phyloP scores from a whole-genome alignment of 2,888 invertebrate species.

The Ecliptopera silaceata region DNA sequence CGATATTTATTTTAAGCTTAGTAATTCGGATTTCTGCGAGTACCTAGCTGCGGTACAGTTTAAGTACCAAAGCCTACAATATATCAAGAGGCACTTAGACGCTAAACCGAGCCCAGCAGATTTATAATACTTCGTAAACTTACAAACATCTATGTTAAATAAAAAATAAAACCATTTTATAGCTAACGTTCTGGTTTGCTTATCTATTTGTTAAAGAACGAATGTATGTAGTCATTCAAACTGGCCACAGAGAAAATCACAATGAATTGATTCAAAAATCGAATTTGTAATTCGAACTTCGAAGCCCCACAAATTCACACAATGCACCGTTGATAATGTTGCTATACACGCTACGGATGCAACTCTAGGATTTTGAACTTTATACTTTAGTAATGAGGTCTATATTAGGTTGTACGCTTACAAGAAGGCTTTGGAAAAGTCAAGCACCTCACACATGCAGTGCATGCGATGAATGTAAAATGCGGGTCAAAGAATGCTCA shows the following conservation, averaged over 20 bases:
- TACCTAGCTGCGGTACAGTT: no score
- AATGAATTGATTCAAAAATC: constrained; percentile 13
- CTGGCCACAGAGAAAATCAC: background rate
- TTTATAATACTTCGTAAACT: no score
- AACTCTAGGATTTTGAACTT: background rate
- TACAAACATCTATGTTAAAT: no score
- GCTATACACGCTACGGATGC: background rate
- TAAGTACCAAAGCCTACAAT: no score
- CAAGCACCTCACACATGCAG: constrained; percentile 5
- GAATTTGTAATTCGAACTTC: constrained; percentile 9
- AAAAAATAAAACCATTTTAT: no score
- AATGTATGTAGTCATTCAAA: no score
- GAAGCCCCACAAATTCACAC: constrained; percentile 16
- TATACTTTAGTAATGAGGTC: background rate
- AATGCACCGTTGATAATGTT: constrained; percentile 8
- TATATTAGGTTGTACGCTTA: background rate
- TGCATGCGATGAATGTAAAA: constrained; percentile 13
- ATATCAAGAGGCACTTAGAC: no score
- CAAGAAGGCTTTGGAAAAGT: constrained; percentile 3
- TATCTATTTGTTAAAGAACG: no score
- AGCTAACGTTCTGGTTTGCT: no score
- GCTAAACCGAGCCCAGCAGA: no score
- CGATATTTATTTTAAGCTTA: no score
- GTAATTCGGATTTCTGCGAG: no score
- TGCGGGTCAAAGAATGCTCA: constrained; percentile 2